phyloP scores from a whole-genome alignment of 2,888 invertebrate species.

The Caenorhabditis imperialis region DNA sequence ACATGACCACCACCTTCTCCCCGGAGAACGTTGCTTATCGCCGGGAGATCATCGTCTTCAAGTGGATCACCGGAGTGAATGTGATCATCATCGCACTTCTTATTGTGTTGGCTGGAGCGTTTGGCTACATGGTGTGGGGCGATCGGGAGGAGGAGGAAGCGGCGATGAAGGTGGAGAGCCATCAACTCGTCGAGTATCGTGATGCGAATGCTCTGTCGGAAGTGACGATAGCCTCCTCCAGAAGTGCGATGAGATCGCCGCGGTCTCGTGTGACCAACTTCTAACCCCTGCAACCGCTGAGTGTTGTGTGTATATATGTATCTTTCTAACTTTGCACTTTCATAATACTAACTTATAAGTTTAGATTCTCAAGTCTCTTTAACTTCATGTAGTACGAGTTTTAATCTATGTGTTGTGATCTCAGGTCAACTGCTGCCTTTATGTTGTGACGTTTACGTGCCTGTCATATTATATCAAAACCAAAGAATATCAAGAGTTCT shows the following conservation, averaged over 20 bases:
- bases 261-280: constrained; percentile 43
- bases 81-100: constrained; percentile 65
- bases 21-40: constrained; percentile 73
- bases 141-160: constrained; percentile 31
- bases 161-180: constrained; percentile 23
- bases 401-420: constrained; percentile 23
- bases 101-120: constrained; percentile 66
- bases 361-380: constrained; percentile 28
- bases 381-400: constrained; percentile 35
- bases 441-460: constrained; percentile 13
- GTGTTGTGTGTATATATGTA: constrained; percentile 24
- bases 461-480: constrained; percentile 18
- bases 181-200: constrained; percentile 53
- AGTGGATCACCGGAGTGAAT: constrained; percentile 66
- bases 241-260: constrained; percentile 31
- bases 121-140: constrained; percentile 64
- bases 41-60: constrained; percentile 65
- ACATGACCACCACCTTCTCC: constrained; percentile 78
- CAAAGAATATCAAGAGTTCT: constrained; percentile 6
- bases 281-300: too few relatives aligned
- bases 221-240: constrained; percentile 23
- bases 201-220: constrained; percentile 19
- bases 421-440: constrained; percentile 37
- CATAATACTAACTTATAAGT: constrained; percentile 23
- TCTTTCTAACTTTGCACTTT: constrained; percentile 34